Evolutionary conservation across 2,797 vertebrate genomes (phyloP).

Genomic region (Anguilla anguilla): DNA sequence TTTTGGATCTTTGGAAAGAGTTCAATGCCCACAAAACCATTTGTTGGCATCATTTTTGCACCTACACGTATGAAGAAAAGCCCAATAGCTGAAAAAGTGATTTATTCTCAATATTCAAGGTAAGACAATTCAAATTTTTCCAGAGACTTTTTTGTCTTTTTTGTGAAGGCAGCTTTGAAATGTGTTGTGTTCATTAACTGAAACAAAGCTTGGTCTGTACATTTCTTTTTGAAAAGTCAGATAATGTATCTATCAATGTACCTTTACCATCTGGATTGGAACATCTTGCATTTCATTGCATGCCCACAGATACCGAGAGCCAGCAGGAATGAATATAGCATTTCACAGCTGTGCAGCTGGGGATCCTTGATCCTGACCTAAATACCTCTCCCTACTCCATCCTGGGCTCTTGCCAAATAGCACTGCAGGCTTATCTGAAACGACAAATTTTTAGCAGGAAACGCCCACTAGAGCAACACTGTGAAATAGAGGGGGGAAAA

Average conservation of each 20-base stretch:
- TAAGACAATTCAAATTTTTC: not conserved
- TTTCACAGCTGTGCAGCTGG: not conserved
- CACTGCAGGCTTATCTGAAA: slow-evolving; percentile 4
- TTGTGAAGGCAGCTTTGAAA: not conserved
- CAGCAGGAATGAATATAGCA: not conserved
- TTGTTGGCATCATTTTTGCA: not conserved
- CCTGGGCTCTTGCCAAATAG: not conserved
- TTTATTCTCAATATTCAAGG: not conserved
- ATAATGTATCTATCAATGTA: not conserved
- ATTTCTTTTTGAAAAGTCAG: not conserved
- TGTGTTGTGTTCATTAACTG: not conserved
- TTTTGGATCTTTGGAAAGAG: not conserved
- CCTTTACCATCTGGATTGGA: not conserved
- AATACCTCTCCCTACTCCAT: slow-evolving; percentile 2
- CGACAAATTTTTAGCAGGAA: slow-evolving; percentile 1
- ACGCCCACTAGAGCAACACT: not conserved
- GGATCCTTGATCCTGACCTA: not conserved
- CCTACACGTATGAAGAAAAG: not conserved
- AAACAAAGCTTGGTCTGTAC: not conserved
- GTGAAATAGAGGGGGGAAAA: not conserved
- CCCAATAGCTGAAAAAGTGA: not conserved
- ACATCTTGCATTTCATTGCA: not conserved
- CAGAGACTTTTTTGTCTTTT: not conserved
- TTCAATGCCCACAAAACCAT: not conserved
- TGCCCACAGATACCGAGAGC: not conserved